Conservation (phyloP, 2,888 invertebrate species). For the Pachydiplax longipennis region DNA sequence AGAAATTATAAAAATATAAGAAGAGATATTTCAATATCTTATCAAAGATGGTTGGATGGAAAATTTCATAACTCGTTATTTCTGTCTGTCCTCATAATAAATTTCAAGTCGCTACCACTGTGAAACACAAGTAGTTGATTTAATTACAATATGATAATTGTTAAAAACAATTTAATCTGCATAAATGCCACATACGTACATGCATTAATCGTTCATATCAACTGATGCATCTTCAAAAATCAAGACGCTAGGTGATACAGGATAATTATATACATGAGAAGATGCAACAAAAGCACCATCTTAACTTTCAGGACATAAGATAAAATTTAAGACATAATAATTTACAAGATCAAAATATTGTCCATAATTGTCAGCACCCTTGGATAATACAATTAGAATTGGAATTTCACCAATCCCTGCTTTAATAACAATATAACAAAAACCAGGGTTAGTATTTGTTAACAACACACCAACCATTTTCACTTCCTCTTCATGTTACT, state of each 20-base stretch:
- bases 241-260: not conserved
- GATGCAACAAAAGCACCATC: not conserved
- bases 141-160: no score
- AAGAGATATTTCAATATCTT: no score
- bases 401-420: not conserved
- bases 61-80: no score
- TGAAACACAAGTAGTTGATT: no score
- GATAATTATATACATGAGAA: not conserved
- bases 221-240: not conserved
- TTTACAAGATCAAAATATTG: not conserved
- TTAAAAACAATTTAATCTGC: not conserved
- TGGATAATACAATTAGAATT: not conserved
- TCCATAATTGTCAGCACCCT: not conserved
- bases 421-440: not conserved
- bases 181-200: not conserved
- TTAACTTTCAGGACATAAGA: not conserved
- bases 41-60: no score
- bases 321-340: not conserved
- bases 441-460: not conserved
- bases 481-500: no score
- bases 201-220: not conserved
- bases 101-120: no score
- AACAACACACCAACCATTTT: no score
- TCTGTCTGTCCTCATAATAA: no score
- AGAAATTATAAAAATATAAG: no score